Conservation (phyloP, 2,113 vertebrate genomes). For the Pterocles gutturalis region DNA sequence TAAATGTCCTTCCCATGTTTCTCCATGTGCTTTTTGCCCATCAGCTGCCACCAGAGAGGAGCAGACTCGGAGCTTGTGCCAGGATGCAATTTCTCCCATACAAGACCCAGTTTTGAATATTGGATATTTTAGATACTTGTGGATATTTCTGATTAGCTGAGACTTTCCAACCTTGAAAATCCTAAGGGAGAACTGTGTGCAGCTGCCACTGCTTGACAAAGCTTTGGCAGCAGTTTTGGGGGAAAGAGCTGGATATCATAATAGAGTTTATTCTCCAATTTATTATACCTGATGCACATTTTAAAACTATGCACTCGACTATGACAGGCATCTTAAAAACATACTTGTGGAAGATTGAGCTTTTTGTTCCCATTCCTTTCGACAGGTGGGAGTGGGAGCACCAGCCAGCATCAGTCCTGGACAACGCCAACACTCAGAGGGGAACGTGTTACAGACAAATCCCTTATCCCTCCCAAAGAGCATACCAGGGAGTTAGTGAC, state of each 20-base stretch:
- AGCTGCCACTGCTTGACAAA: neutral
- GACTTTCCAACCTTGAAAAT: neutral
- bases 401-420: neutral
- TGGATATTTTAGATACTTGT: neutral
- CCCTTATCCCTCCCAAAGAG: neutral
- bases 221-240: neutral
- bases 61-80: rapidly evolving
- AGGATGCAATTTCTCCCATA: neutral
- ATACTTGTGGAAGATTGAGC: neutral
- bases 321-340: rapidly evolving
- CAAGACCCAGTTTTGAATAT: neutral
- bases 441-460: rapidly evolving
- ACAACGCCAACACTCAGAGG: neutral
- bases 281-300: neutral
- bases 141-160: neutral
- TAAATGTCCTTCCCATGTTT: neutral
- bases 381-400: neutral
- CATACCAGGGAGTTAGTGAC: rapidly evolving
- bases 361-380: neutral
- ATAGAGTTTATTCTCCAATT: neutral
- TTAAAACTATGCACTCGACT: neutral
- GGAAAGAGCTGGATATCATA: neutral
- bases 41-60: neutral
- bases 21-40: neutral
- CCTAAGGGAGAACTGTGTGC: neutral